Conservation (phyloP, 2,888 invertebrate species). For the Cheilosia urbana region DNA sequence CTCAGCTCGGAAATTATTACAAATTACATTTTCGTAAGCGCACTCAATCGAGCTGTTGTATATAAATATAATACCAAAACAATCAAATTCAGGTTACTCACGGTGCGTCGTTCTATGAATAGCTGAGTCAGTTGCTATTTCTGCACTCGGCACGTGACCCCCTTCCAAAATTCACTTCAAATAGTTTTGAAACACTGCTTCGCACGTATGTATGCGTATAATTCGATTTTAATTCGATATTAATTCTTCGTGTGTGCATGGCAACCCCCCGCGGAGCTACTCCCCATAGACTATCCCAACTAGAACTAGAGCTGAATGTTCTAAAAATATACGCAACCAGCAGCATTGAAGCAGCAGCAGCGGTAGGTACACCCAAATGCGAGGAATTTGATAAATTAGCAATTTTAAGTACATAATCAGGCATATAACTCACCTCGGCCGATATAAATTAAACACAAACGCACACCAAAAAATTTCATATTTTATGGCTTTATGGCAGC, state of each 20-base stretch:
- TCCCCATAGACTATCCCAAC: background rate
- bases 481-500: constrained; percentile 45
- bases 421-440: constrained; percentile 62
- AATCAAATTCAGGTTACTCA: constrained; percentile 8
- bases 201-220: constrained; percentile 34
- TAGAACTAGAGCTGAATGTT: constrained; percentile 12
- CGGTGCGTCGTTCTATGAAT: background rate
- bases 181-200: constrained; percentile 27
- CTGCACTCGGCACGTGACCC: constrained; percentile 41
- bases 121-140: background rate
- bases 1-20: background rate
- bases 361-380: constrained; percentile 1
- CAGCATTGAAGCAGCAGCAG: background rate
- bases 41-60: background rate
- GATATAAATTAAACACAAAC: constrained; percentile 67
- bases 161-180: constrained; percentile 14
- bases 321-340: constrained; percentile 16
- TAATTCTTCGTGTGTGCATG: constrained; percentile 14
- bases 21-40: constrained; percentile 5
- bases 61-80: background rate
- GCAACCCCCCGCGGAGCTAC: constrained; percentile 1
- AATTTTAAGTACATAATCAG: constrained; percentile 64
- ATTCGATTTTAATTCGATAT: constrained; percentile 47
- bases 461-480: constrained; percentile 50
- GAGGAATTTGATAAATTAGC: constrained; percentile 68